phyloP scores from a whole-genome alignment of 2,888 invertebrate species.

The Ypsolopha scabrella region DNA sequence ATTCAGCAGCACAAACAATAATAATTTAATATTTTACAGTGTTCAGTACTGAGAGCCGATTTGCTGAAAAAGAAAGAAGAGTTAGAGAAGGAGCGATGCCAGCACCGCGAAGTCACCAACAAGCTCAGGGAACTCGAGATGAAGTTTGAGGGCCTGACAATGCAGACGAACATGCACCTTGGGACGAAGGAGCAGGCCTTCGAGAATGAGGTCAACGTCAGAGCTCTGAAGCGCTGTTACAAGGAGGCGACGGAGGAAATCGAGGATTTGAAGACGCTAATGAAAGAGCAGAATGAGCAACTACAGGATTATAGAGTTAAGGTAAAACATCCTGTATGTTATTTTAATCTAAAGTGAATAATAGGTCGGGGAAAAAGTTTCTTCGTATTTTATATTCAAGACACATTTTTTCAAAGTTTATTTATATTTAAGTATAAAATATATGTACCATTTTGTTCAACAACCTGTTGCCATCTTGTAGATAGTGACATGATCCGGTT shows the following conservation, averaged over 20 bases:
- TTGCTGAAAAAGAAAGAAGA: constrained; percentile 59
- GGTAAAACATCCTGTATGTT: constrained; percentile 24
- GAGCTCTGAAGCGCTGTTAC: constrained; percentile 67
- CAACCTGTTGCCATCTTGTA: no score
- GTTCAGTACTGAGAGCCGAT: constrained; percentile 50
- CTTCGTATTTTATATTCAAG: no score
- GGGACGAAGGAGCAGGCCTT: constrained; percentile 74
- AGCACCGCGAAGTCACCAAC: constrained; percentile 62
- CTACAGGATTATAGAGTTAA: constrained; percentile 78
- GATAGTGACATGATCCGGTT: no score
- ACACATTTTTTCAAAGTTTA: no score
- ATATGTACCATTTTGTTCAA: no score
- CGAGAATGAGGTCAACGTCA: constrained; percentile 63
- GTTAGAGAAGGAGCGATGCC: constrained; percentile 70
- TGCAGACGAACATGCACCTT: constrained; percentile 48
- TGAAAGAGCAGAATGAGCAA: constrained; percentile 76
- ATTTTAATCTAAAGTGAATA: no score
- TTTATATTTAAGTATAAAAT: no score
- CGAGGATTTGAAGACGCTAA: constrained; percentile 71
- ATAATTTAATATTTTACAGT: constrained; percentile 21
- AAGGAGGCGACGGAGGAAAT: constrained; percentile 66
- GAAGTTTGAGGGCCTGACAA: constrained; percentile 28
- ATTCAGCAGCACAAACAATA: no score
- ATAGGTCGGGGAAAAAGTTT: no score
- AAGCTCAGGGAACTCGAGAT: constrained; percentile 51